Base-by-base conservation (phyloP, 2,113 vertebrate species). In the Smithornis capensis region DNA sequence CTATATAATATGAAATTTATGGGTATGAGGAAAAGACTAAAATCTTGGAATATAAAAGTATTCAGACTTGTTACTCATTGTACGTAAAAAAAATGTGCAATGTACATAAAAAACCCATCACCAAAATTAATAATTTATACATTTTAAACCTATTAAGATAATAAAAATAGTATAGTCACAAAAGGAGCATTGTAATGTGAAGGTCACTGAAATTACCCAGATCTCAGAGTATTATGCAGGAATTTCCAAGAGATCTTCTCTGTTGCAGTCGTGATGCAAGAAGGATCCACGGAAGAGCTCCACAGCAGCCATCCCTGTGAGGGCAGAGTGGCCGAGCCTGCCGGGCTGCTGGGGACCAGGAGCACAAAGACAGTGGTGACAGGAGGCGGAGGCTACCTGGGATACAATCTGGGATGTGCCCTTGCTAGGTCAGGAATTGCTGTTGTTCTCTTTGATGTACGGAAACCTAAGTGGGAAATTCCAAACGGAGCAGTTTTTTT, bases 381-480 rank as follows among this genome's bases (percentile, higher is more conserved):
- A 0, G 99, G 99, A 77, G 99, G 99, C 14, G 98, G 98, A 7
- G 99, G 99, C 23, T 99, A 99, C 96, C 98, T 99, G 55, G 99
- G 99, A 6, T 99, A 98, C 75, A 98, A 98, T 56, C 97, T 99
- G 91, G 98, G 98, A 4, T 98, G 97, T 74, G 98, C 97, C 47
- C 98, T 99, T 25, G 98, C 97, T 28, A 95, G 80, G 55, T 97
- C 96, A 7, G 99, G 99, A 22, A 19, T 96, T 56, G 95, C 97
- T 5, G 99, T 99, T 33, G 93, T 99, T 94, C 98, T 99, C 8
- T 97, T 99, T 38, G 99, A 99, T 59, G 79, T 98, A 31, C 97
- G 76, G 59, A 97, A 97, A 82, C 99, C 99, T 4, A 90, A 91
- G 63, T 97, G 98, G 97, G 98, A 98, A 11, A 89, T 98, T 57